Conservation (phyloP, 2,888 invertebrate genomes). For the Argynnis bischoffii region DNA sequence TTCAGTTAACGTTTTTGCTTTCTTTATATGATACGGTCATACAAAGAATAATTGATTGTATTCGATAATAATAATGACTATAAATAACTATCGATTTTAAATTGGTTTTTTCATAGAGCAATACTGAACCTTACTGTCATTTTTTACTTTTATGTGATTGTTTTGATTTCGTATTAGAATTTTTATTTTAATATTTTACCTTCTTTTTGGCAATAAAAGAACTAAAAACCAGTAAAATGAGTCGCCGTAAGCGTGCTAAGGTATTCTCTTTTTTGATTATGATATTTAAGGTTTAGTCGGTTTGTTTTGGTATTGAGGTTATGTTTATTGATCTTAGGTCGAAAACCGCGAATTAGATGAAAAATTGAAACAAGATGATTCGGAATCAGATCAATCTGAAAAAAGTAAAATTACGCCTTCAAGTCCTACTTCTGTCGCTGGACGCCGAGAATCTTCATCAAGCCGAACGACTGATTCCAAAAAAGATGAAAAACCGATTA, state of each 20-base stretch:
- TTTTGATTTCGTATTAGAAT: conserved; percentile 33
- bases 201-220: conserved; percentile 2
- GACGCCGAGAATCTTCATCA: conserved; percentile 78
- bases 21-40: no score
- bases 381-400: conserved; percentile 84
- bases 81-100: not conserved
- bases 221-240: conserved; percentile 64
- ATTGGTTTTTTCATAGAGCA: not conserved
- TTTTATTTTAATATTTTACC: conserved; percentile 39
- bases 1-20: no score
- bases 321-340: conserved; percentile 81
- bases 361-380: conserved; percentile 85
- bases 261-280: conserved; percentile 47
- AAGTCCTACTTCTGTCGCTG: conserved; percentile 79
- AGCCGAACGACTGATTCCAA: conserved; percentile 73
- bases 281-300: conserved; percentile 34
- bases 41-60: not conserved
- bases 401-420: conserved; percentile 82
- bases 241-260: conserved; percentile 83
- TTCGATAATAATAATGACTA: not conserved
- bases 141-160: conserved; percentile 19
- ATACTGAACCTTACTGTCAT: not conserved
- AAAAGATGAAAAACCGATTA: conserved; percentile 71
- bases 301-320: conserved; percentile 66
- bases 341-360: conserved; percentile 85